A percentile compares a stretch with the other conserved stretches of the same genome.
Conservation (phyloP, 2,113 vertebrate genomes). For the Catharus minimus region DNA sequence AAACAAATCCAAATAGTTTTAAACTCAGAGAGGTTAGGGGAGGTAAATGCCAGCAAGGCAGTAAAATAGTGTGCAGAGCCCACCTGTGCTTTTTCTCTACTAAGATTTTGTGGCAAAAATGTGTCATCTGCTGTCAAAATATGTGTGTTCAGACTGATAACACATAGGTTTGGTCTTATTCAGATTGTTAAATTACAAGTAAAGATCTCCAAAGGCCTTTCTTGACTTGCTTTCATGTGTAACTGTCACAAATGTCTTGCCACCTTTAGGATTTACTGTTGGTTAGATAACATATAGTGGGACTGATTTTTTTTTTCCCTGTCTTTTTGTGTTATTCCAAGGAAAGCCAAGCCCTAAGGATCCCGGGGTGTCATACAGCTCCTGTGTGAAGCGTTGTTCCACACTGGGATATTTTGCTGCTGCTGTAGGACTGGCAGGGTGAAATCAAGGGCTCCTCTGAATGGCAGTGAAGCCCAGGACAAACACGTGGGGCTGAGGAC, state of each 20-base stretch:
- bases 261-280: not conserved
- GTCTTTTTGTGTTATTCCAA: not conserved
- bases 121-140: not conserved
- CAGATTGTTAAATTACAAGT: not conserved
- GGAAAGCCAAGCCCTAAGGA: not conserved
- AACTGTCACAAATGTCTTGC: not conserved
- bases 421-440: not conserved
- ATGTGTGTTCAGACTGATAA: not conserved
- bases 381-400: not conserved
- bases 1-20: not conserved
- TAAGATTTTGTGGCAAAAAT: not conserved
- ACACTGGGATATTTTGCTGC: not conserved
- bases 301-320: not conserved
- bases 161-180: not conserved
- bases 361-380: not conserved
- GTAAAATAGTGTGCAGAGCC: not conserved
- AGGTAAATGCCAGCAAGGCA: not conserved
- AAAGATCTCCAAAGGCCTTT: not conserved
- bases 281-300: not conserved
- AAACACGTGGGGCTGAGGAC: not conserved
- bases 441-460: slow-evolving; percentile 9
- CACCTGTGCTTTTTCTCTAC: not conserved
- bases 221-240: not conserved
- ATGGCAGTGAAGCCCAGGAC: not conserved
- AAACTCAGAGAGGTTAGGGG: not conserved